Percentiles rank a stretch among this genome's conserved stretches.
Evolutionary conservation across 2,113 vertebrate genomes (phyloP).

Genomic region (Syngnathus scovelli): DNA sequence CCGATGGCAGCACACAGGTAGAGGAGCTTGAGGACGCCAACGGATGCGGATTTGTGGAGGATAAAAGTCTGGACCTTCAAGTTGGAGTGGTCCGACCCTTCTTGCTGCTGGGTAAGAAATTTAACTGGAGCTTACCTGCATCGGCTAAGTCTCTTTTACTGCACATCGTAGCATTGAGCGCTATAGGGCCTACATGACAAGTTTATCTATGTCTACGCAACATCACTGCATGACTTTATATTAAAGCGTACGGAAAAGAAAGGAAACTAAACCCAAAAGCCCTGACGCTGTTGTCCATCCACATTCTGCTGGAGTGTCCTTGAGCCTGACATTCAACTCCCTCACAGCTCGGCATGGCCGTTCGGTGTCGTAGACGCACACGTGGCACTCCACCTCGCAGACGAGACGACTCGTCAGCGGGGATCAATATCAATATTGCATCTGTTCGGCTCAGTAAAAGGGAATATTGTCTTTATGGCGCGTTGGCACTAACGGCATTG

Average conservation of each 20-base stretch:
- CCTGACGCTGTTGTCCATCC: background rate
- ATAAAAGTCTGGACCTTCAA: slow-evolving; percentile 82
- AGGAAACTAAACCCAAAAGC: background rate
- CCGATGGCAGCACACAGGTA: slow-evolving; percentile 53
- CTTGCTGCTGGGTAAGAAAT: slow-evolving; percentile 83
- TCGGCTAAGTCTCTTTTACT: too few species aligned
- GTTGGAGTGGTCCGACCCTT: slow-evolving; percentile 82
- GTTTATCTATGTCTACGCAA: too few species aligned
- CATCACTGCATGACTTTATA: too few species aligned
- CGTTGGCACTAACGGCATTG: background rate
- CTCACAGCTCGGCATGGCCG: background rate
- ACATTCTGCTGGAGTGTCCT: slow-evolving; percentile 24
- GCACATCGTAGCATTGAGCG: background rate
- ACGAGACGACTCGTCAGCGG: slow-evolving; percentile 29
- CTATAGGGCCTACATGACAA: background rate
- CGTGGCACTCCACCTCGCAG: slow-evolving; percentile 30
- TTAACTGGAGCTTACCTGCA: background rate
- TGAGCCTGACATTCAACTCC: slow-evolving; percentile 35
- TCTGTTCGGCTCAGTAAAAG: slow-evolving; percentile 38
- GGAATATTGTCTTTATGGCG: background rate
- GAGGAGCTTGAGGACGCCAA: slow-evolving; percentile 34
- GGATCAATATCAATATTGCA: slow-evolving; percentile 50
- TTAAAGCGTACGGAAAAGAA: background rate
- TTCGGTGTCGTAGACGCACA: background rate
- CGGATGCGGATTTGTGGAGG: slow-evolving; percentile 81